Conservation (phyloP, 1,140 invertebrate species). For the Acromyrmex charruanus region DNA sequence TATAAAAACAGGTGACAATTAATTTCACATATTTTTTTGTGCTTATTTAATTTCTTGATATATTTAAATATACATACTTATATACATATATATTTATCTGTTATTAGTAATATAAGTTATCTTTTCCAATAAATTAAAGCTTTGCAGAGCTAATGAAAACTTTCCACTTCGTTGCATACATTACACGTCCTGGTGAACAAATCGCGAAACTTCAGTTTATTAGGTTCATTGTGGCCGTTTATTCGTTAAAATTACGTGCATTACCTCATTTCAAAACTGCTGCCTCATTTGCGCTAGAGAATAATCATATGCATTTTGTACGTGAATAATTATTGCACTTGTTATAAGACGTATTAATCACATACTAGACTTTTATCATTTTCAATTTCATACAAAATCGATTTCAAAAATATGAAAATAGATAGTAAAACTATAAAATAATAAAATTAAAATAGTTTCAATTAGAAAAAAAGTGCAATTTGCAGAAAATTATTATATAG, state of each 20-base stretch:
- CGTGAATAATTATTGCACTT: constrained; percentile 34
- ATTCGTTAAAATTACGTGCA: constrained; percentile 59
- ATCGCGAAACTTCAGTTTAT: constrained; percentile 57
- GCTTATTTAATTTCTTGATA: not conserved
- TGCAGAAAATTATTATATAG: not conserved
- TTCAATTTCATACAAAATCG: not conserved
- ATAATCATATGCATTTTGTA: constrained; percentile 51
- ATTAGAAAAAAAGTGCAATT: not conserved
- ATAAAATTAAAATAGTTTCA: not conserved
- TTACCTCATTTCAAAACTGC: constrained; percentile 40
- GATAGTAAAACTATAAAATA: not conserved
- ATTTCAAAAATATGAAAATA: not conserved
- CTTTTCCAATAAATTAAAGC: constrained; percentile 27
- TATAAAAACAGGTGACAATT: too few species aligned
- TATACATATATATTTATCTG: not conserved
- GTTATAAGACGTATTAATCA: constrained; percentile 40
- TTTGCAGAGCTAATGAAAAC: constrained; percentile 25
- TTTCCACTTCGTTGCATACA: constrained; percentile 42
- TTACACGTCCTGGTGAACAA: constrained; percentile 39
- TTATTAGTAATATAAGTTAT: constrained; percentile 12
- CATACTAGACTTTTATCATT: not conserved
- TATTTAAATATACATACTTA: not conserved
- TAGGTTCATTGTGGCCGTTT: constrained; percentile 46
- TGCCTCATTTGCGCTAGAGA: constrained; percentile 44
- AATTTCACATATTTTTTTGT: not conserved